A percentile compares a stretch with the other conserved stretches of the same genome.
Conservation (phyloP, 2,113 vertebrate genomes). For the Mus musculus region GRCm39 chr13:70650501-70651000, state of each 20-base stretch:
- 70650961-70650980: neutral
- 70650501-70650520: accelerated
- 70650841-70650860: neutral
- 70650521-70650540: neutral
- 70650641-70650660: neutral
- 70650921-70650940: neutral
- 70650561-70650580: too few species aligned
- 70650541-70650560: too few species aligned
- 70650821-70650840: neutral
- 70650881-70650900: neutral
- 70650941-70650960: neutral
- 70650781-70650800: neutral
- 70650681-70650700: neutral
- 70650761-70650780: neutral
- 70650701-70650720: too few species aligned
- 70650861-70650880: neutral
- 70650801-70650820: neutral
- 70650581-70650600: neutral
- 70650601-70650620: accelerated
- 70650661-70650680: neutral
- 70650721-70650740: neutral
- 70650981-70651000: accelerated
- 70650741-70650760: neutral
- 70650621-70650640: neutral
- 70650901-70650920: neutral